Evolutionary conservation across 2,797 vertebrate species (phyloP).

Genomic region (Sebastiscus tertius): DNA sequence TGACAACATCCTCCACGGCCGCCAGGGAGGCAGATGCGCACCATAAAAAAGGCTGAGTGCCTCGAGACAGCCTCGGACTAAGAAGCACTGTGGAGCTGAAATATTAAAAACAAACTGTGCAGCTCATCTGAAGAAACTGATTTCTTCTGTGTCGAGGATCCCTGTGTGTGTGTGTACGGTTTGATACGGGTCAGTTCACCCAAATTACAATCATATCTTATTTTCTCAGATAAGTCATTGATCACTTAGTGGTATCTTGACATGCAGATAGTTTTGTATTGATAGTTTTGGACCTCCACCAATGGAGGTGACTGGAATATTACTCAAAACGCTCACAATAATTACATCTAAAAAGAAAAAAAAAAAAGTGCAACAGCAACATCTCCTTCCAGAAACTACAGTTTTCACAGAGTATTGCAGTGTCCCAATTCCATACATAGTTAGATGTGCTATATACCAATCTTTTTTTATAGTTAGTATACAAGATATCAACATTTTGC

Average conservation of each 20-base stretch:
- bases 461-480: not conserved
- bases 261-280: conserved; percentile 2
- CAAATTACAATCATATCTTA: not conserved
- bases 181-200: conserved; percentile 7
- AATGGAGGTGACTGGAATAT: not conserved
- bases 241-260: not conserved
- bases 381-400: not conserved
- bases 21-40: conserved; percentile 18
- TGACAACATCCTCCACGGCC: conserved; percentile 34
- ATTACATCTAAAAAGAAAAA: not conserved
- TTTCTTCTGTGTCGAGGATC: not conserved
- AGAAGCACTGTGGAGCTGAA: conserved; percentile 23
- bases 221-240: not conserved
- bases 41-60: not conserved
- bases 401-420: not conserved
- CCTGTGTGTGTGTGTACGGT: not conserved
- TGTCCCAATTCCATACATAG: not conserved
- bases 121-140: conserved; percentile 21
- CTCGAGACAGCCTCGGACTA: not conserved
- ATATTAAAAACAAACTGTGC: not conserved
- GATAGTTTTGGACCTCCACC: not conserved
- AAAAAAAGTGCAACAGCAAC: not conserved
- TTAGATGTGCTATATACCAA: not conserved
- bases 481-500: not conserved
- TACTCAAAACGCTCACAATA: not conserved